Percentiles rank a stretch among this genome's conserved stretches.
Evolutionary conservation across 2,888 invertebrate genomes (phyloP).

Genomic region (Morpho deidamia): DNA sequence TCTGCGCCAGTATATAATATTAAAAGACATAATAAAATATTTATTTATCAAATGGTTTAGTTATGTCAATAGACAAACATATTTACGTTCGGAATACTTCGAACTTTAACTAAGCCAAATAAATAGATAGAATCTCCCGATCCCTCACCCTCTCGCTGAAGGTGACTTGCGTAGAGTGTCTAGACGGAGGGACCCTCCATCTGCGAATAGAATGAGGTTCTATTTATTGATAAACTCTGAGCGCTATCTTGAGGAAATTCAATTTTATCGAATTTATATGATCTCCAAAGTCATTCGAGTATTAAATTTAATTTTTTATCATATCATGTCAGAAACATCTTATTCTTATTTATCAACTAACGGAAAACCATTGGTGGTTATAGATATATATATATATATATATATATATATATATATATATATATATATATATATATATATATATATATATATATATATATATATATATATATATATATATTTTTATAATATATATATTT

Average conservation of each 20-base stretch:
- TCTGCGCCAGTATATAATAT: too few relatives aligned
- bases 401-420: too few relatives aligned
- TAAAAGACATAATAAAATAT: neutral
- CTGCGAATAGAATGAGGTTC: conserved; percentile 34
- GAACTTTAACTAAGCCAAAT: conserved; percentile 66
- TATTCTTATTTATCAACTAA: too few relatives aligned
- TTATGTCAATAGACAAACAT: conserved; percentile 13
- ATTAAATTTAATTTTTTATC: neutral
- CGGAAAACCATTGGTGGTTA: too few relatives aligned
- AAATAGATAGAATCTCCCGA: conserved; percentile 64
- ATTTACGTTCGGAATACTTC: conserved; percentile 54
- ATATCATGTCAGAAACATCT: too few relatives aligned
- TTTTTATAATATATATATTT: too few relatives aligned
- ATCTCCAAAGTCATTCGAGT: neutral
- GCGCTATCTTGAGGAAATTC: conserved; percentile 13
- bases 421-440: too few relatives aligned
- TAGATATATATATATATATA: too few relatives aligned
- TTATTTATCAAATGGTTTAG: neutral
- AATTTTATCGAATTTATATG: conserved; percentile 1
- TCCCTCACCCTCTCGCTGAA: conserved; percentile 63
- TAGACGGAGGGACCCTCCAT: conserved; percentile 68
- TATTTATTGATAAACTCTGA: conserved; percentile 29
- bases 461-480: too few relatives aligned
- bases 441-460: too few relatives aligned
- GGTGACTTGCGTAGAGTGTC: conserved; percentile 70